These are phyloP conservation scores for Beris morrisii DNA, from an alignment of 2,888 invertebrate genomes.

Conservation along the genomic window DNA sequence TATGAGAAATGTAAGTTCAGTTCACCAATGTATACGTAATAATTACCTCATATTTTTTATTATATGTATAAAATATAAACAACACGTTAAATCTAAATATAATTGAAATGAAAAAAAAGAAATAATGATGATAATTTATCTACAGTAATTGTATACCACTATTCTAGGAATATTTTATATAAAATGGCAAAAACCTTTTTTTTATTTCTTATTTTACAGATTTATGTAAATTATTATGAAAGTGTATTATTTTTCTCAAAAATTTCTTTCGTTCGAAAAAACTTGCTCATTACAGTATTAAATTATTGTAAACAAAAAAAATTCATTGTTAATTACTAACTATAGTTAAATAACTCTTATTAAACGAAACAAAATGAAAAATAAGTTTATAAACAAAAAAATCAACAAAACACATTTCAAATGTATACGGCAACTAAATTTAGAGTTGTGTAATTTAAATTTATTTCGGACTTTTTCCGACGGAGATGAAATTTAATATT, in stretches of 20 bases:
- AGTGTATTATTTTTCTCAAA: constrained; percentile 19
- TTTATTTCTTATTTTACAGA: constrained; percentile 17
- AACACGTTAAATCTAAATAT: constrained; percentile 15
- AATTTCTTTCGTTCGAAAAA: constrained; percentile 19
- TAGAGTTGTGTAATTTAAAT: constrained; percentile 17
- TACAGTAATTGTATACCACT: constrained; percentile 36
- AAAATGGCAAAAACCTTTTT: constrained; percentile 21
- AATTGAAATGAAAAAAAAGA: not conserved
- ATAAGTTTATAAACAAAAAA: not conserved
- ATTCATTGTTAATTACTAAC: too few relatives aligned
- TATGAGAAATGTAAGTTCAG: constrained; percentile 32
- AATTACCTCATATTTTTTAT: constrained; percentile 41
- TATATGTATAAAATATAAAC: constrained; percentile 27
- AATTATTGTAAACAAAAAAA: constrained; percentile 23
- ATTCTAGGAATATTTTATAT: constrained; percentile 36
- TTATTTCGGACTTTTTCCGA: constrained; percentile 6
- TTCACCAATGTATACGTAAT: constrained; percentile 43
- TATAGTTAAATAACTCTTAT: not conserved
- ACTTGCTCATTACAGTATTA: constrained; percentile 36
- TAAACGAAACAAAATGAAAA: not conserved
- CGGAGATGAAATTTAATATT: constrained; percentile 7
- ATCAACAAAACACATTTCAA: constrained; percentile 33
- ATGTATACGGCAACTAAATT: constrained; percentile 36
- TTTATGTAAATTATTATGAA: constrained; percentile 20
- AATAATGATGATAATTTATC: constrained; percentile 5